Evolutionary conservation across 1,140 invertebrate genomes (phyloP).

Genomic region (Limonius californicus): DNA sequence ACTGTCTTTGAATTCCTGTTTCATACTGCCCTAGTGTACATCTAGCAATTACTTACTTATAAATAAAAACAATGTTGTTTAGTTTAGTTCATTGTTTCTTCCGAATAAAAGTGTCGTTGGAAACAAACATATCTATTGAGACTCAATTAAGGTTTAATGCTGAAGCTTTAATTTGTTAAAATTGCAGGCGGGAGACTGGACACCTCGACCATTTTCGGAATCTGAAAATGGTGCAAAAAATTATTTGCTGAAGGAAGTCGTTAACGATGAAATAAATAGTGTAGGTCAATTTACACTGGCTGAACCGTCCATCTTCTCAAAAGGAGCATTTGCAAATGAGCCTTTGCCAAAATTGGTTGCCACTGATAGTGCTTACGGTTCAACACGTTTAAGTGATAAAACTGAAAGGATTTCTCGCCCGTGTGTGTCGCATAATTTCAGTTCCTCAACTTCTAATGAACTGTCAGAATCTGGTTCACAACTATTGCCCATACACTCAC

Average conservation of each 20-base stretch:
- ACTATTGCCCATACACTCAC: background rate
- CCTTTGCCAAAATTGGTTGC: background rate
- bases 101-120: no score
- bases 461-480: background rate
- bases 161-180: no score
- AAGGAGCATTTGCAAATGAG: background rate
- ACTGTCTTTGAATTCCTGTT: no score
- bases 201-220: background rate
- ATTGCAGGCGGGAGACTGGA: background rate
- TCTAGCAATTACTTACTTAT: no score
- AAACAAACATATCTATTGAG: no score
- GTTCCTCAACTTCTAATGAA: background rate
- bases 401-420: background rate
- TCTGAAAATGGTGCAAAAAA: background rate
- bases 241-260: constrained; percentile 7
- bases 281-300: background rate
- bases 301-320: background rate
- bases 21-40: no score
- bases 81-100: no score
- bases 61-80: no score
- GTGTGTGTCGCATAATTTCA: background rate
- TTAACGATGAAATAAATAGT: no score
- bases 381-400: background rate
- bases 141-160: no score
- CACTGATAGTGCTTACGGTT: constrained; percentile 1